Conservation (phyloP, 2,888 invertebrate genomes). For the Eristalis arbustorum region DNA sequence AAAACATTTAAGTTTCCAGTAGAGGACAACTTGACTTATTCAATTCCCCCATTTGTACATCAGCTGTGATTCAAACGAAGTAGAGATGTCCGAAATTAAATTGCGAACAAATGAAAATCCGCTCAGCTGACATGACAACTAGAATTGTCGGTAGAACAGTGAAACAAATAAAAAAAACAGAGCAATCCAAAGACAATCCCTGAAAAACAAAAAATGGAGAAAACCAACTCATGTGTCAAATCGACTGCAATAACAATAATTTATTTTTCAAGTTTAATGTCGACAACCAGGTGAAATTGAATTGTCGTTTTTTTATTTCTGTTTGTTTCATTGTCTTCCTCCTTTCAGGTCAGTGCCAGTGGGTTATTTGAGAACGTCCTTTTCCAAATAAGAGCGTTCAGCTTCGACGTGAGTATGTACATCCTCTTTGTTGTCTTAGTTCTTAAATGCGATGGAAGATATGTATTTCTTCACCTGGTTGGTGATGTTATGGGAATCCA, state of each 20-base stretch:
- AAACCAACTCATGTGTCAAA: constrained; percentile 1
- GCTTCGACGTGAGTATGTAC: not conserved
- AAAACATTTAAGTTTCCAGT: not conserved
- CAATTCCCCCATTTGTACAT: not conserved
- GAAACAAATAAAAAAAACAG: not conserved
- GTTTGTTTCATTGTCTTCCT: not conserved
- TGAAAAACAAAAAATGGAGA: not conserved
- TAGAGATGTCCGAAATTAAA: constrained; percentile 9
- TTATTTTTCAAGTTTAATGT: not conserved
- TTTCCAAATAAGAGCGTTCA: not conserved
- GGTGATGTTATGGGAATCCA: not conserved
- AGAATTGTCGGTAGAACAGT: not conserved
- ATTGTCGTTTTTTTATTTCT: not conserved
- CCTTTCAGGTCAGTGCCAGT: not conserved
- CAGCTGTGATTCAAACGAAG: not conserved
- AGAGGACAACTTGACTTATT: not conserved
- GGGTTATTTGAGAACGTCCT: not conserved
- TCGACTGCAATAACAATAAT: not conserved
- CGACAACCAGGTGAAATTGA: not conserved
- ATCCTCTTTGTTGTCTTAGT: not conserved
- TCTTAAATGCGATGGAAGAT: not conserved
- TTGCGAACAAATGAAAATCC: constrained; percentile 21
- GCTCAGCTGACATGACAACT: constrained; percentile 27
- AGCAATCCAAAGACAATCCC: not conserved
- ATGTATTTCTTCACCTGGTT: not conserved